These are phyloP conservation scores for Drusus annulatus DNA, from an alignment of 1,140 invertebrate genomes.

Conservation along the genomic window DNA sequence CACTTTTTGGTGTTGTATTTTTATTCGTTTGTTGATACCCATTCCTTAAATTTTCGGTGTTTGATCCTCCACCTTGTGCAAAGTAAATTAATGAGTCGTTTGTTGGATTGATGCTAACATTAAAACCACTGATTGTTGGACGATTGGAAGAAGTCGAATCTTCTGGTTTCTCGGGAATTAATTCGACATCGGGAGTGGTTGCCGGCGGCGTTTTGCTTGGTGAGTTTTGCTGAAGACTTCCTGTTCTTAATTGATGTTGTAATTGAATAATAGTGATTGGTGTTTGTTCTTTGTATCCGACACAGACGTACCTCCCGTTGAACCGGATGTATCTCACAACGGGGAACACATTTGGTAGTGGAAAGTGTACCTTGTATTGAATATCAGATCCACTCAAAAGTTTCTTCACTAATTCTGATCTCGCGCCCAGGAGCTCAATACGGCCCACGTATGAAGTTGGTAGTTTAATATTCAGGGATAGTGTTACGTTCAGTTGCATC, in stretches of 20 bases:
- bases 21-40: neutral
- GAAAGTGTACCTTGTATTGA: slow-evolving; percentile 43
- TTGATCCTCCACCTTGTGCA: neutral
- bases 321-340: slow-evolving; percentile 18
- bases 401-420: slow-evolving; percentile 18
- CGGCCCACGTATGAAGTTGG: slow-evolving; percentile 36
- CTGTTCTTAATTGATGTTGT: slow-evolving; percentile 17
- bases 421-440: slow-evolving; percentile 34
- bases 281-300: neutral
- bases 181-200: too few relatives aligned
- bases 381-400: slow-evolving; percentile 14
- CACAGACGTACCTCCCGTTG: slow-evolving; percentile 1
- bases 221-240: slow-evolving; percentile 9
- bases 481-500: slow-evolving; percentile 14
- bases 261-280: slow-evolving; percentile 22
- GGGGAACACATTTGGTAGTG: slow-evolving; percentile 27
- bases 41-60: neutral
- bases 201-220: too few relatives aligned
- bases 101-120: slow-evolving; percentile 19
- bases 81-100: slow-evolving; percentile 24
- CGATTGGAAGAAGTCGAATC: neutral
- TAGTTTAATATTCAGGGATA: slow-evolving; percentile 29
- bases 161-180: neutral
- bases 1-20: neutral
- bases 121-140: neutral